Conservation (phyloP, 2,888 invertebrate species). For the Adineta ricciae region DNA sequence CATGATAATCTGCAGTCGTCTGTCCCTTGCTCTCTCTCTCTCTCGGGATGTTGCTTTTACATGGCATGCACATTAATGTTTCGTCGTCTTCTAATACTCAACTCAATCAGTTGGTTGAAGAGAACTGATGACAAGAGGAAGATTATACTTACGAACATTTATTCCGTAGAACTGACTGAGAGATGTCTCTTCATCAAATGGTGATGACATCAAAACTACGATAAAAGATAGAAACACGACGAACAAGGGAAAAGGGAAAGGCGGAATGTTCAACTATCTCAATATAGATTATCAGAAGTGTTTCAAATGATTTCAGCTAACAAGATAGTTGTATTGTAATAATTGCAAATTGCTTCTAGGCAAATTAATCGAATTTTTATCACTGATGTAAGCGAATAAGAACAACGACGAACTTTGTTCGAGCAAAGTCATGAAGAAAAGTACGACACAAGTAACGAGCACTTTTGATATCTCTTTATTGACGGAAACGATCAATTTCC, state of each 20-base stretch:
- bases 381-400: neutral
- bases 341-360: neutral
- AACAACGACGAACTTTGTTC: neutral
- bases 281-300: neutral
- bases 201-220: neutral
- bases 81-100: neutral
- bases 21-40: neutral
- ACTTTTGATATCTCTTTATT: neutral
- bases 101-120: neutral
- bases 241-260: neutral
- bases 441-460: neutral
- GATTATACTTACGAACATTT: neutral
- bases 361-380: neutral
- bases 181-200: neutral
- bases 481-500: slow-evolving; percentile 23
- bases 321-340: neutral
- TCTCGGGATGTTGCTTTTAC: neutral
- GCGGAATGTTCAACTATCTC: neutral
- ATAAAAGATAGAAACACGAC: no score
- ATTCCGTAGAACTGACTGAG: neutral
- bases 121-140: neutral
- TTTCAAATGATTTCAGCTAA: neutral
- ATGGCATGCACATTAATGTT: neutral
- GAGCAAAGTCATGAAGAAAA: neutral
- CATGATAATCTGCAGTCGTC: neutral